phyloP scores from a whole-genome alignment of 1,140 invertebrate genomes.

The Epicauta chinensis region DNA sequence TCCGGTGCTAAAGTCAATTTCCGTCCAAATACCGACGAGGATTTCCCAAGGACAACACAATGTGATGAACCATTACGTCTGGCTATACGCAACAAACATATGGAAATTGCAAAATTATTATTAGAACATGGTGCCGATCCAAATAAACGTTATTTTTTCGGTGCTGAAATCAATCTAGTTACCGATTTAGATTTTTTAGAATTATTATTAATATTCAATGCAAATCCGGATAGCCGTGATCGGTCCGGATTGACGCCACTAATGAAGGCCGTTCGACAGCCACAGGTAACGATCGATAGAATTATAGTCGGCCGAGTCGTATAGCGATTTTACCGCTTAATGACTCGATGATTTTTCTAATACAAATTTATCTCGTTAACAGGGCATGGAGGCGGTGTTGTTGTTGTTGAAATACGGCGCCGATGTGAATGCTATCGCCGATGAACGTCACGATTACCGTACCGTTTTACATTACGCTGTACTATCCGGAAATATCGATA shows the following conservation, averaged over 20 bases:
- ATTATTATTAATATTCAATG: constrained; percentile 74
- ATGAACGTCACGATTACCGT: constrained; percentile 71
- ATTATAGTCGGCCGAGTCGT: no score
- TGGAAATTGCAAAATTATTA: constrained; percentile 62
- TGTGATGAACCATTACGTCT: constrained; percentile 76
- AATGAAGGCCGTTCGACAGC: constrained; percentile 78
- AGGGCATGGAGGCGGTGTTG: constrained; percentile 67
- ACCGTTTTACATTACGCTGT: constrained; percentile 86
- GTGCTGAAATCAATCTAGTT: constrained; percentile 82
- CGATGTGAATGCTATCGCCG: constrained; percentile 75
- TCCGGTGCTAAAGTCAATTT: constrained; percentile 77
- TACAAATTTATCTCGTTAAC: no score
- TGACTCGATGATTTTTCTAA: no score
- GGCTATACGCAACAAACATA: constrained; percentile 81
- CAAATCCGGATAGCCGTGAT: constrained; percentile 78
- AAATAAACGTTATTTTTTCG: constrained; percentile 81
- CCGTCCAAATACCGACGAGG: constrained; percentile 58
- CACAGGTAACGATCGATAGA: constrained; percentile 53
- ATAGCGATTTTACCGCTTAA: no score
- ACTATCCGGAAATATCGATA: constrained; percentile 66
- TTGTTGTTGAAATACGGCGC: constrained; percentile 72
- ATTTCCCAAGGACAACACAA: constrained; percentile 63
- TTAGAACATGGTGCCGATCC: constrained; percentile 67
- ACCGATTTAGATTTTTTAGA: constrained; percentile 77
- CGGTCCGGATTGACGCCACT: constrained; percentile 77